Evolutionary conservation across 2,797 vertebrate species (phyloP), one percentile per base, ranked within the genome.

Genomic region (Oophaga sylvatica): DNA sequence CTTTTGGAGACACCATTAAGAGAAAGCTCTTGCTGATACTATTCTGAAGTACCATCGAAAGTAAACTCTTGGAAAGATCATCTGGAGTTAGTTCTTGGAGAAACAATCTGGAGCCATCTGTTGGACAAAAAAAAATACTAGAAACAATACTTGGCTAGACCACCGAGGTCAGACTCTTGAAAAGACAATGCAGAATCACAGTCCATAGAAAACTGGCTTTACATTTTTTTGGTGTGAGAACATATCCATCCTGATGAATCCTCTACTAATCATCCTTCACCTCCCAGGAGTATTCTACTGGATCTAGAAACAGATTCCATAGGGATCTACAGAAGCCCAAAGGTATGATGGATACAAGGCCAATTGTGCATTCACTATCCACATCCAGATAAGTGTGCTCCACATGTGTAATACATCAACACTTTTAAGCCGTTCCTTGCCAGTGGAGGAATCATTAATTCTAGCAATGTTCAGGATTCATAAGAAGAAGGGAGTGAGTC

Each of bases 331-430:
- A 80, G 57, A 35, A 59, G 22, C 78, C 56, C 5, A 8, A 22
- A 60, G 15, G 70, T 62, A 62, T 20, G 56, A 80, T 80, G 60
- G 29, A 62, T 80, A 80, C 78, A 80, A 35, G 48, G 35, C 53
- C 77, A 59, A 60, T 79, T 62, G 56, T 80, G 78, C 35, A 60
- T 80, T 60, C 57, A 80, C 59, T 62, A 62, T 80, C 78, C 78
- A 80, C 48, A 59, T 26, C n/a, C 78, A 2, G 78, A 80, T 80
- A 80, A 80, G 60, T 80, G 57, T 60, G 57, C 35, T 80, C 57
- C 56, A 79, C 57, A 79, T 60, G 57, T 60, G 57, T 79, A 79
- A 79, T 80, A 80, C 78, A 80, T 80, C 78, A 80, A 80, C 78
- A 80, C 78, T 60, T 19, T 79, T 79, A 59, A 79, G 53, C 56